Percentiles rank a stretch among this genome's conserved stretches.
These are phyloP conservation scores for Vanessa atalanta DNA, from an alignment of 1,140 invertebrate genomes.

Conservation along the genomic window DNA sequence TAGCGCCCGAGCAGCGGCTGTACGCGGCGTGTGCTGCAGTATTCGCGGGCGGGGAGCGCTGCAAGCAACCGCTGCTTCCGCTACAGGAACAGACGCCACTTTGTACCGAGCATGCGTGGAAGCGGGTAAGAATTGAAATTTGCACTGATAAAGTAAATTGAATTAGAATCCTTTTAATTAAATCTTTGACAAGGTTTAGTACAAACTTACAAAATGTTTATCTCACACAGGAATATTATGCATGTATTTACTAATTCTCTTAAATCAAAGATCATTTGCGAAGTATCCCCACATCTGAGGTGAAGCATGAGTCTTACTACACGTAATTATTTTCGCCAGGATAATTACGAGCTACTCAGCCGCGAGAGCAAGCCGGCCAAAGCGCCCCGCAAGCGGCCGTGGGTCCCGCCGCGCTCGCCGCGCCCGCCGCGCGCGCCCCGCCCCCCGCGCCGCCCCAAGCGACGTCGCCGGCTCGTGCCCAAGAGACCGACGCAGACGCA, in stretches of 20 bases:
- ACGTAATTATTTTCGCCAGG: slow-evolving; percentile 67
- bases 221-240: too few species aligned
- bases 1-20: slow-evolving; percentile 92
- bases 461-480: slow-evolving; percentile 72
- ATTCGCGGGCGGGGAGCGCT: slow-evolving; percentile 93
- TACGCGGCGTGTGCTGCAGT: slow-evolving; percentile 95
- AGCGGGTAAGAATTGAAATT: slow-evolving; percentile 77
- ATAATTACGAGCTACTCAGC: slow-evolving; percentile 88
- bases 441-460: slow-evolving; percentile 86
- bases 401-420: slow-evolving; percentile 59
- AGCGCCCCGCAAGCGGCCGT: slow-evolving; percentile 87
- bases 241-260: too few species aligned
- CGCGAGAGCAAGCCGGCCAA: slow-evolving; percentile 90
- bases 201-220: too few species aligned
- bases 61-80: slow-evolving; percentile 93
- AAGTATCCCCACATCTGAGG: too few species aligned
- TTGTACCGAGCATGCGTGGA: slow-evolving; percentile 90
- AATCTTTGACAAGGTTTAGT: too few species aligned
- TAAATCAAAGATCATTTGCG: too few species aligned
- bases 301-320: too few species aligned
- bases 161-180: too few species aligned
- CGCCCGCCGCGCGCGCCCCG: slow-evolving; percentile 84
- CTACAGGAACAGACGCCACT: slow-evolving; percentile 91
- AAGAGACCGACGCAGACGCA: slow-evolving; percentile 39
- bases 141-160: too few species aligned